Base-by-base conservation (phyloP, 2,113 vertebrate species). In the Osmerus mordax region DNA sequence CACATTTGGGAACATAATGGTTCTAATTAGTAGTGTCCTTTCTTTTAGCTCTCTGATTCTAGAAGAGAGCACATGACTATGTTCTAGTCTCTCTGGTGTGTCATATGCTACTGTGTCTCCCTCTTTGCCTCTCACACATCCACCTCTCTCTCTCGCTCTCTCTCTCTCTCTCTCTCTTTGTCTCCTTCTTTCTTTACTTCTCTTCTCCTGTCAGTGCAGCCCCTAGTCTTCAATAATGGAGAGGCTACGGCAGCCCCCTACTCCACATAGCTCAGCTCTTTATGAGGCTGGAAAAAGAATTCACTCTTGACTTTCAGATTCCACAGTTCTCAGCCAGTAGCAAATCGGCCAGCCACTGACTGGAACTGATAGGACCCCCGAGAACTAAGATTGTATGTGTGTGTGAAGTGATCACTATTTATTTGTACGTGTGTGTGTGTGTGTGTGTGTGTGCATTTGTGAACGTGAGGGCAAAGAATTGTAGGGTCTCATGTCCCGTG, bases 231-330 rank as follows among this genome's bases (percentile, higher is more conserved):
- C 15, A 51, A 28, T 1, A 61, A 14, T 51, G 6, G 13, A 58
- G 52, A 23, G 8, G 61, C 47, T 47, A 71, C 18, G 61, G 32
- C 11, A 60, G 59, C 64, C 52, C 65, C 13, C 54, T 51, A 23
- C 51, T 67, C 19, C 15, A 60, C 79, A 71, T 73, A 71, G 67
- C 65, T 77, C 29, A 64, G 21, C 51, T 32, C 23, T 69, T 67
- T 74, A 28, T 67, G 70, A 21, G 56, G 14, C 36, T 71, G 74
- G 58, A 77, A 74, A 74, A 74, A 56, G 54, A 65, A 54, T 73
- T 74, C 67, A 55, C 56, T 70, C 36, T 66, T 62, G 59, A 70
- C 65, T 52, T 72, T 36, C 65, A 67, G 59, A 71, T 72, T 77
- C 67, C 29, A 16, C 21, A 62, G 29, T 59, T 55, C 59, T 70